These are phyloP conservation scores for Oryzias melastigma DNA, from an alignment of 2,113 vertebrate species.

Conservation along the genomic window DNA sequence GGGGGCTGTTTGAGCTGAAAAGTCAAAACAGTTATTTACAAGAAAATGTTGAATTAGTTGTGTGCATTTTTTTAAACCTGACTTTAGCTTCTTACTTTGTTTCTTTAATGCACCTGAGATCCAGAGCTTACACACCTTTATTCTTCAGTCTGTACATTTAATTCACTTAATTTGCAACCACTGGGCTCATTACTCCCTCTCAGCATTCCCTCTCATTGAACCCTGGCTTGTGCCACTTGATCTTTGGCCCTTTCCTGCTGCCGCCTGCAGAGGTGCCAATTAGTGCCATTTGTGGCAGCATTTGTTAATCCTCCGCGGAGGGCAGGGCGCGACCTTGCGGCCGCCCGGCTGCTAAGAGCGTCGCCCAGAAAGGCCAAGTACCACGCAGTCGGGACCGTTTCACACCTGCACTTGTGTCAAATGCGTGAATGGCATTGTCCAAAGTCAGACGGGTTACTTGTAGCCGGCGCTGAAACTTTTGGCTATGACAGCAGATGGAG, in stretches of 20 bases:
- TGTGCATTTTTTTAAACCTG: not conserved
- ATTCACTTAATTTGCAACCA: constrained; percentile 52
- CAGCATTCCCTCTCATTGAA: constrained; percentile 49
- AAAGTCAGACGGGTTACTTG: constrained; percentile 20
- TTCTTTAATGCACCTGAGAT: constrained; percentile 12
- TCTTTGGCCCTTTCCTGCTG: constrained; percentile 71
- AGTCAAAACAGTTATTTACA: not conserved
- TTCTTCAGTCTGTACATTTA: constrained; percentile 20
- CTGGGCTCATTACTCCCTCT: constrained; percentile 54
- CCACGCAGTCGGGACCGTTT: constrained; percentile 65
- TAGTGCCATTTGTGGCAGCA: constrained; percentile 78
- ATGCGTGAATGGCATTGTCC: constrained; percentile 46
- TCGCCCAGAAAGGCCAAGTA: constrained; percentile 52
- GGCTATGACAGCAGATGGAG: constrained; percentile 38
- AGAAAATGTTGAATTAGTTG: not conserved
- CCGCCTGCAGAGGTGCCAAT: constrained; percentile 83
- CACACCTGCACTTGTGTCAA: constrained; percentile 74
- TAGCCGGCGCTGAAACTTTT: constrained; percentile 29
- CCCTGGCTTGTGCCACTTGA: constrained; percentile 61
- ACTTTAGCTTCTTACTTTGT: not conserved
- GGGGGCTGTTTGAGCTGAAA: not conserved
- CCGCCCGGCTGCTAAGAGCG: constrained; percentile 41
- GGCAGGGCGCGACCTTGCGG: constrained; percentile 42
- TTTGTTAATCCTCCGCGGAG: constrained; percentile 70
- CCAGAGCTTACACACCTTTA: constrained; percentile 2